Evolutionary conservation across 2,113 vertebrate species (phyloP), one percentile per base, ranked within the genome.

Genomic region (Macaca mulatta): DNA sequence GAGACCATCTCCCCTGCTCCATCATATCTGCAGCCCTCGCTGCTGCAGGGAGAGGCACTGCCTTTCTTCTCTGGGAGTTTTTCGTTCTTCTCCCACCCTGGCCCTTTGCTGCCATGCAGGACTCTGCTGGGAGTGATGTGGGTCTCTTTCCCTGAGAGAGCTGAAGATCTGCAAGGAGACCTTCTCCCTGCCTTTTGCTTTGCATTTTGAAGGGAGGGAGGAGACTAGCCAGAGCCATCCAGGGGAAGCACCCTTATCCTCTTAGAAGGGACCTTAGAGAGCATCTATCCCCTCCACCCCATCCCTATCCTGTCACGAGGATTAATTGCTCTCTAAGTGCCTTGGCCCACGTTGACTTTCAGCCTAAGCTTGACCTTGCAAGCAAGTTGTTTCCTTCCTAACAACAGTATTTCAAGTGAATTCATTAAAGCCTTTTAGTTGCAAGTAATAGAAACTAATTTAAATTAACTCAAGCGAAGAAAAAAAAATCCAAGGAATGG

Each of bases 111-210:
- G 20, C 17, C 18, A 0, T 3, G 18, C 50, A 70, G 3, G 17
- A 27, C 27, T 12, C 50, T 52, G 10, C 48, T 69, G 30, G 35
- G 45, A 45, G 70, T 57, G 1, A 16, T 5, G 0, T 7, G 45
- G 16, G 3, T 75, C n/a, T 85, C 22, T 92, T 82, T 72, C 7
- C 35, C 74, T 35, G 22, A 52, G 17, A 45, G 8, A 83, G 14
- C 22, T 80, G 61, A n/a, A 50, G 22, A 57, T 83, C 35, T 79
- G 45, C 25, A 70, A 96, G 23, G 27, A 74, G 70, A 0, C 1
- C 6, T 87, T 90, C 20, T 92, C 91, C 2, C 45, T 88, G 30
- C 6, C 30, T 90, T 89, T 82, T 88, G 85, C 50, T 78, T 93
- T 45, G 57, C 45, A 72, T 70, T 83, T 70, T 77, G 11, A 27